A percentile compares a stretch with the other conserved stretches of the same genome.
Conservation (phyloP, 1,140 invertebrate genomes). For the Carposina sasakii region DNA sequence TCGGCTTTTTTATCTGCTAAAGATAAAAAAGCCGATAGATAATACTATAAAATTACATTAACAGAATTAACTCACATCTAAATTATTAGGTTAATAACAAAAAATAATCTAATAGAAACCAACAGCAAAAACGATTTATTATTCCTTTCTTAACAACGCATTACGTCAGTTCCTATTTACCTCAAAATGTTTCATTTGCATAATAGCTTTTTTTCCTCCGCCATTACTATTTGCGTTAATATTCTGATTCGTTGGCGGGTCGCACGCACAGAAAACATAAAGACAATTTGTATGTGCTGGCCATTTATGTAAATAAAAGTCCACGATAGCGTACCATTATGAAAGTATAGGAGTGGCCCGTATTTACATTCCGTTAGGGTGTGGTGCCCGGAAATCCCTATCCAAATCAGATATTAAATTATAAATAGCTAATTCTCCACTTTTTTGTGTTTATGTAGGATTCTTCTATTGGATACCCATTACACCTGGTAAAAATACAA, state of each 20-base stretch:
- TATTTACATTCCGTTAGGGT: constrained; percentile 50
- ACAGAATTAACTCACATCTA: too few relatives aligned
- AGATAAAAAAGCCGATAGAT: too few relatives aligned
- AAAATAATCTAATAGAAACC: constrained; percentile 39
- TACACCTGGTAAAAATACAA: too few relatives aligned
- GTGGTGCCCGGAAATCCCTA: too few relatives aligned
- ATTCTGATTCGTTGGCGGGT: constrained; percentile 64
- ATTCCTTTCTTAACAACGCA: constrained; percentile 54
- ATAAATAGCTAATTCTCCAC: too few relatives aligned
- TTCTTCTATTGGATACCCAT: too few relatives aligned
- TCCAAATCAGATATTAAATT: too few relatives aligned
- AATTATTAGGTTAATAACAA: too few relatives aligned
- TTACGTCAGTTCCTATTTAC: constrained; percentile 67
- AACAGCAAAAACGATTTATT: constrained; percentile 55
- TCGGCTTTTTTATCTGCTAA: too few relatives aligned
- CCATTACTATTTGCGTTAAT: constrained; percentile 69
- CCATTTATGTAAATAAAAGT: constrained; percentile 71
- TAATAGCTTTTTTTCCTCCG: constrained; percentile 70
- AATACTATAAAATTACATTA: too few relatives aligned
- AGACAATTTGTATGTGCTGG: constrained; percentile 66
- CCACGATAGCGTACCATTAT: constrained; percentile 62
- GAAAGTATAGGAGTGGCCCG: constrained; percentile 56
- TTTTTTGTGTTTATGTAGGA: too few relatives aligned
- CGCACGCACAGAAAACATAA: constrained; percentile 69
- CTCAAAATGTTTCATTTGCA: constrained; percentile 70